These are phyloP conservation scores for Elaphurus davidianus DNA, from an alignment of 2,113 vertebrate species.

Conservation along the genomic window DNA sequence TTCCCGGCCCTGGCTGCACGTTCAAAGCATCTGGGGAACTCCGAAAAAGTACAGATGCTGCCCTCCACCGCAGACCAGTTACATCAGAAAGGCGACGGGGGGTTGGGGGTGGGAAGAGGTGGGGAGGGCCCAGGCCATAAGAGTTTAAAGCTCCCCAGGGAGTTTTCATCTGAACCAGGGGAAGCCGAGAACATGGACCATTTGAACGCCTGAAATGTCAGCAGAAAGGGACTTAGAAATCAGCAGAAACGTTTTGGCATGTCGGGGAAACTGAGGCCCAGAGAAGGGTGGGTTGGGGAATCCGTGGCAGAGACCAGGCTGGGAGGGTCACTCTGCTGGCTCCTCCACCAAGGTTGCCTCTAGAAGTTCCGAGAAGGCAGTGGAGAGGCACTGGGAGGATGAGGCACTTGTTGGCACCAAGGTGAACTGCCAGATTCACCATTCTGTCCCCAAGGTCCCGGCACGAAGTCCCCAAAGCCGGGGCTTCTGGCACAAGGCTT, in stretches of 20 bases:
- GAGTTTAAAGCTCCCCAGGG: background rate
- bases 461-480: background rate
- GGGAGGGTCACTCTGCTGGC: background rate
- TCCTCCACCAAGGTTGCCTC: background rate
- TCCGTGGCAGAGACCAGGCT: background rate
- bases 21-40: background rate
- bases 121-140: background rate
- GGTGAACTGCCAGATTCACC: background rate
- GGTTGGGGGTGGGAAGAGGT: fast-evolving
- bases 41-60: background rate
- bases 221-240: background rate
- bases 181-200: background rate
- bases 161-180: background rate
- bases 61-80: fast-evolving
- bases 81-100: fast-evolving
- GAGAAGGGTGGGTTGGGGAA: fast-evolving
- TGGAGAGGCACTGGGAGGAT: too few species aligned
- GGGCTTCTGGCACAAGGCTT: background rate
- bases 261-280: background rate
- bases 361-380: background rate
- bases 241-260: background rate
- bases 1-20: background rate
- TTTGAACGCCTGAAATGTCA: background rate
- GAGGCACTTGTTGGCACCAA: background rate
- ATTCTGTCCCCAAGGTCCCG: background rate